Evolutionary conservation across 2,888 invertebrate species (phyloP), one percentile per base, ranked within the genome.

Genomic region (Plebejus argus): DNA sequence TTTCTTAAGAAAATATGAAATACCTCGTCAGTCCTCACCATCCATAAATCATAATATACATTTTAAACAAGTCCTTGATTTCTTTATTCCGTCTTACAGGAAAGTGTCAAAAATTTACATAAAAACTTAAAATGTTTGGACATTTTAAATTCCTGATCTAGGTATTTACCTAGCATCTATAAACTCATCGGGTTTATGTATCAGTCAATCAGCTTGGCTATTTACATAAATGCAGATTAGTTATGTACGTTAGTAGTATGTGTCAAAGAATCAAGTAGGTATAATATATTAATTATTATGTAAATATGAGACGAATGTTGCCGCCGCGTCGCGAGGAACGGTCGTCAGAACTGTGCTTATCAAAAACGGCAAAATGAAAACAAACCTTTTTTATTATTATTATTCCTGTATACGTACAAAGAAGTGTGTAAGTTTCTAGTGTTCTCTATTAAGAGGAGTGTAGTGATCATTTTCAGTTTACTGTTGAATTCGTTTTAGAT

Each of bases 401-500:
- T 74, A 74, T 28, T 23, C 12, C 74, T 49, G 35, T 71, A 39
- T 28, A 23, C 8, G 8, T 28, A 15, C 28, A 53, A 8, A 74
- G 49, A 74, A 23, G 49, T 49, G 18, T 74, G 74, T 74, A 74
- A 74, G 74, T 72, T 72, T 1, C 15, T 8, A 1, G 45, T 33
- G 18, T 1, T 66, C 15, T 33, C 28, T 66, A 1, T 66, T 15
- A 18, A 66, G 20, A 4, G 18, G 18, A 28, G 45, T 45, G 20
- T 0, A 49, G 15, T 20, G 45, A 28, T 18, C 20, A 49, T 39
- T 39, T 45, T 8, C 53, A 23, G 49, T 74, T 74, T 4, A 74
- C 23, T 18, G 53, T 49, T 72, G 12, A 45, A 28, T 23, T 18
- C 18, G 49, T 74, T 74, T 74, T 53, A 74, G 74, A 74, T 74